Base-by-base conservation (phyloP, 2,888 invertebrate species). In the Drosophila multiciliata region DNA sequence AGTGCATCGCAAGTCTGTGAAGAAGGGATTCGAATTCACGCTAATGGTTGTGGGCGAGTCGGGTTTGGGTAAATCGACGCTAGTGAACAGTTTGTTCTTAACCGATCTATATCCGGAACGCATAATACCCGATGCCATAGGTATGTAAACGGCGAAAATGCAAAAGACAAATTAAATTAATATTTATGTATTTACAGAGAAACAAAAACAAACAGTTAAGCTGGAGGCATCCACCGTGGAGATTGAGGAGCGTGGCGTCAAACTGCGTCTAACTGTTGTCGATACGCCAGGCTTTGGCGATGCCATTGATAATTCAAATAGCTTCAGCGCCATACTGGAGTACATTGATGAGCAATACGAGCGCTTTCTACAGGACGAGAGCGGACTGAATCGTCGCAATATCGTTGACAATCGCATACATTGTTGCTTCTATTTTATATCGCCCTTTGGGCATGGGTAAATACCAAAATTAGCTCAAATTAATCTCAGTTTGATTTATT, bases 291-390 rank as follows among this genome's bases (percentile, higher is more conserved):
- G 99, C 0, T 99, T 97, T 92, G 98, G 98, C 52, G 99, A 99
- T 93, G 98, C 98, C 17, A 97, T 99, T 82, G 97, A 99, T 91
- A 98, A 98, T 92, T 97, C 97, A 3, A 97, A 98, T 92, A 98
- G 98, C 92, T 99, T 99, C 93, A 96, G 94, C 90, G 95, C 98
- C 69, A 98, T 99, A 83, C 97, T 99, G 80, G 96, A 98, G 92
- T 99, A 99, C 93, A 98, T 99, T 84, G 99, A 99, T 92, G 98
- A 99, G 91, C 99, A 99, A 93, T 99, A 98, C 93, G 98, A 98
- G 93, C 94, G 98, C 78, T 98, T 97, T 93, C 93, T 98, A 60
- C 95, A 97, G 48, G 98, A 98, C 90, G 99, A 99, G 94, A 98
- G 98, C 91, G 99, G 99, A 1, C 94, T 99, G 52, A 99, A 99